phyloP scores from a whole-genome alignment of 2,113 vertebrate genomes.

The Phyllostomus discolor region DNA sequence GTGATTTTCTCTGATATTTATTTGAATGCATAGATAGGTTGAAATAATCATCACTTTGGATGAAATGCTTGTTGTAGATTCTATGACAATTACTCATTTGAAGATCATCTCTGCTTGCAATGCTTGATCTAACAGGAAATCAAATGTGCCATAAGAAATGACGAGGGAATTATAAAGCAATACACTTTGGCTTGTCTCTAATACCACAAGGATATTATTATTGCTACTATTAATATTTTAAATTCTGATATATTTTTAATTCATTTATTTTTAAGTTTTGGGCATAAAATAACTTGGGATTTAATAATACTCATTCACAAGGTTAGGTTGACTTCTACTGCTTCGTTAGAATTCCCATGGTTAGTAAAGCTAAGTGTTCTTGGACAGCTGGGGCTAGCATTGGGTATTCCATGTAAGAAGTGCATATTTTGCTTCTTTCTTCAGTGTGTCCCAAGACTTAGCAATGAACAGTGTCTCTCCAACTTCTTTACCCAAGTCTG shows the following conservation, averaged over 20 bases:
- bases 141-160: not conserved
- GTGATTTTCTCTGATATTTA: conserved; percentile 1
- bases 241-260: not conserved
- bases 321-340: not conserved
- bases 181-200: not conserved
- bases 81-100: not conserved
- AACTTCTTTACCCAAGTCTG: not conserved
- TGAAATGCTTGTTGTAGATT: not conserved
- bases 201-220: not conserved
- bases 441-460: not conserved
- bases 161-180: not conserved
- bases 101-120: not conserved
- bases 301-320: not conserved
- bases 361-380: not conserved
- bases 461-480: not conserved
- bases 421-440: not conserved
- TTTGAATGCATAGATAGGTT: not conserved
- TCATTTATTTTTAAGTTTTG: not conserved
- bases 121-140: not conserved
- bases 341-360: not conserved
- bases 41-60: not conserved
- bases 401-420: not conserved
- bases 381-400: not conserved
- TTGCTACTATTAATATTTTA: not conserved
- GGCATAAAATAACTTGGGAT: not conserved